phyloP scores from a whole-genome alignment of 2,113 vertebrate species.

The Myrmecobius fasciatus region DNA sequence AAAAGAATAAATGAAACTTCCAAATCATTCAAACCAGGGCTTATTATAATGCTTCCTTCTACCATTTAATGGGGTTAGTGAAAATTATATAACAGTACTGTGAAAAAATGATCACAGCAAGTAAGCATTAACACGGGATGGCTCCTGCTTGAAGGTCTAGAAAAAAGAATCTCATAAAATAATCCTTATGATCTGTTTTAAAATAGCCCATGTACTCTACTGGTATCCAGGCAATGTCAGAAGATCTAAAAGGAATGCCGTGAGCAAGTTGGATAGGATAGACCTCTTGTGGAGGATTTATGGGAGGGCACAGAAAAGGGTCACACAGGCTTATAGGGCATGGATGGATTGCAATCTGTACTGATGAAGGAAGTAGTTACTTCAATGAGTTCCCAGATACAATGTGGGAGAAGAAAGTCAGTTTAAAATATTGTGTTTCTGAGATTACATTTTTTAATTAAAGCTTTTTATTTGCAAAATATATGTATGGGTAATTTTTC shows the following conservation, averaged over 20 bases:
- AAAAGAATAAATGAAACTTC: not conserved
- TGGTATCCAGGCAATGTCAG: not conserved
- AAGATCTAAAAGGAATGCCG: not conserved
- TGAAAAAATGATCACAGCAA: not conserved
- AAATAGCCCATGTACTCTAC: not conserved
- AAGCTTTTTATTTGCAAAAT: too few relatives aligned
- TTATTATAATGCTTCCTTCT: not conserved
- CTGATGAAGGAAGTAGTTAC: not conserved
- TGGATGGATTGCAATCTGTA: not conserved
- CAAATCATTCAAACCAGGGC: not conserved
- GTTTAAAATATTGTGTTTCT: not conserved
- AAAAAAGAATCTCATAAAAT: not conserved
- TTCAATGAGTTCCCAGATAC: not conserved
- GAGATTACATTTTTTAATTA: not conserved
- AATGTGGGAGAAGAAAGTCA: not conserved
- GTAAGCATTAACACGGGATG: not conserved
- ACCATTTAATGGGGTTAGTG: not conserved
- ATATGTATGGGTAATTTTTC: too few relatives aligned
- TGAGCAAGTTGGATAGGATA: not conserved
- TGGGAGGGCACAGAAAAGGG: not conserved
- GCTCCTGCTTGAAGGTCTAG: not conserved
- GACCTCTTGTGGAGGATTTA: not conserved
- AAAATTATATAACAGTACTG: not conserved
- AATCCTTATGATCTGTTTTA: not conserved
- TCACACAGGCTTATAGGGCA: not conserved